Base-by-base conservation (phyloP, 2,888 invertebrate species). In the Aphelenchoides bicaudatus region DNA sequence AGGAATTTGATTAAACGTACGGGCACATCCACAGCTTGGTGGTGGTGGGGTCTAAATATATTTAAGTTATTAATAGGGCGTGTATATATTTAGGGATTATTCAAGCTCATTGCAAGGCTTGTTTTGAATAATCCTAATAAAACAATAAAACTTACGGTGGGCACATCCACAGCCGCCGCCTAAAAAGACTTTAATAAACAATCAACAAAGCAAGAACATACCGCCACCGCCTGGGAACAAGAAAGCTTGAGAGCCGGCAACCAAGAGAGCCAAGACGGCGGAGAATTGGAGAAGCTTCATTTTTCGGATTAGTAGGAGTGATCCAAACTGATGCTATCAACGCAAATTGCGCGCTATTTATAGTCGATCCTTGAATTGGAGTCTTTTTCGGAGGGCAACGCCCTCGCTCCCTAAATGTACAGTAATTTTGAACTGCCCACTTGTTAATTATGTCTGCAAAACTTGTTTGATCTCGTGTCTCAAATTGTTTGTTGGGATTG, bases 141-240 rank as follows among this genome's bases (percentile, higher is more conserved):
- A 6, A 43, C 43, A 19, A 21, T 8, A n/a, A 43, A 48, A 37
- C 31, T 48, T 21, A 48, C 28, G 16, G 13, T 34, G 10, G 34
- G 38, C 38, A 37, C 49, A 46, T 46, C 46, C 46, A 25, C 46
- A 27, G 49, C 43, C 10, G 25, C 43, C 43, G 10, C 43, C 43
- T n/a, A n/a, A n/a, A n/a, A n/a, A n/a, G n/a, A n/a, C n/a, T n/a
- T n/a, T n/a, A n/a, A n/a, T n/a, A n/a, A n/a, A n/a, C n/a, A n/a
- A n/a, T n/a, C n/a, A n/a, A n/a, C n/a, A n/a, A n/a, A n/a, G n/a
- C n/a, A n/a, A n/a, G n/a, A n/a, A n/a, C n/a, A n/a, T 27, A 23
- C 52, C 52, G 8, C 52, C 52, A 39, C 21, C 52, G 2, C 13
- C 10, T 6, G 52, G 52, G 52, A 51, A 51, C 39, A 51, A 38